A percentile compares a stretch with the other conserved stretches of the same genome.
phyloP scores from a whole-genome alignment of 2,797 vertebrate genomes.

The Pantherophis vulpinus region DNA sequence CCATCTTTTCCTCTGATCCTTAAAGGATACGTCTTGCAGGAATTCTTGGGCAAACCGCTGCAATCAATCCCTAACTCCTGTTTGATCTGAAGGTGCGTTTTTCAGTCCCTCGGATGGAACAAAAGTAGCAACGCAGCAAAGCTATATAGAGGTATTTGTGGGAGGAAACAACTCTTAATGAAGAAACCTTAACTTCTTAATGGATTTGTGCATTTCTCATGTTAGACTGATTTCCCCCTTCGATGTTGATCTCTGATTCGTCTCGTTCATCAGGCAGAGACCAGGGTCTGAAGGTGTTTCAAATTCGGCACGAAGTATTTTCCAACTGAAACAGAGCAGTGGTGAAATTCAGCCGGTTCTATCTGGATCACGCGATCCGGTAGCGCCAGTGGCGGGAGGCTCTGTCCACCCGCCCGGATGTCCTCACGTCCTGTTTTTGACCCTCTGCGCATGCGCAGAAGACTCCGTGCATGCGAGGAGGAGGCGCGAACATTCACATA shows the following conservation, averaged over 20 bases:
- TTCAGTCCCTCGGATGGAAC: background rate
- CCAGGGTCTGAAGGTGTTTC: background rate
- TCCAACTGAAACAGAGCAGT: background rate
- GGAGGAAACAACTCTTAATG: background rate
- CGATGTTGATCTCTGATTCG: background rate
- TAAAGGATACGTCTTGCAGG: background rate
- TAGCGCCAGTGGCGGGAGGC: too few species aligned
- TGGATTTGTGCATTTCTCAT: background rate
- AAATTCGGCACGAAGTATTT: background rate
- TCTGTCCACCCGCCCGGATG: too few species aligned
- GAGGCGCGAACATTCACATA: too few species aligned
- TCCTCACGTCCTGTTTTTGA: too few species aligned
- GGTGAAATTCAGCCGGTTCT: too few species aligned
- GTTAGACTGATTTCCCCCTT: background rate
- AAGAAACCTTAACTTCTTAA: background rate
- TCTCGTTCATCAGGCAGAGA: background rate
- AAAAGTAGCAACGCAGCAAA: background rate
- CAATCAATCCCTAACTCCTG: background rate
- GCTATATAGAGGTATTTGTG: background rate
- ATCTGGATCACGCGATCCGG: too few species aligned
- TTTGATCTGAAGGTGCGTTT: background rate
- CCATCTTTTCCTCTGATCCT: constrained; percentile 14
- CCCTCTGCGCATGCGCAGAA: too few species aligned
- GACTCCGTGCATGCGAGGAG: too few species aligned
- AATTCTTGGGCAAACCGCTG: background rate